Evolutionary conservation across 2,113 vertebrate genomes (phyloP), one percentile per base, ranked within the genome.

Genomic region (Clarias magur): DNA sequence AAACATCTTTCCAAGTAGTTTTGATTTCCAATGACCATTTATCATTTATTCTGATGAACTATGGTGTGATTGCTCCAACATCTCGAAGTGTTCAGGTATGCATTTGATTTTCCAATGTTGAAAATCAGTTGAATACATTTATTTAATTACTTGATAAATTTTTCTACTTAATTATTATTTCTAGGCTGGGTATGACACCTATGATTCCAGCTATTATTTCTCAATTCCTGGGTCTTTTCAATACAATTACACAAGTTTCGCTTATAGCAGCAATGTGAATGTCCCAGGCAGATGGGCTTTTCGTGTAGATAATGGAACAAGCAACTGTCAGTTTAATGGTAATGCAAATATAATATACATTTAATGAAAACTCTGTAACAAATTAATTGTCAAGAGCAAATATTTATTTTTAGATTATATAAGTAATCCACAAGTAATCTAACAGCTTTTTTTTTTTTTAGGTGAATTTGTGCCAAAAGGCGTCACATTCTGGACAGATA

Each of bases 401-500:
- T 0, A 38, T 72, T 38, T 38, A 38, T 21, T 13, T 5, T 30
- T 30, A 68, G 11, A 68, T n/a, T n/a, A n/a, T n/a, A n/a, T n/a
- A n/a, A n/a, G n/a, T n/a, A n/a, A 68, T 15, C 34, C 38, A 38
- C 2, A 72, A 19, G 38, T 21, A 21, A 72, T 21, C 15, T 38
- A 4, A 60, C 56, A 34, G n/a, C 56, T 80, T 30, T 19, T 60
- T 84, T 62, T 6, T 85, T 23, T 0, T 63, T n/a, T n/a, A 95
- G 95, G 89, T 84, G 1, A 30, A 5, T 8, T 82, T 10, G 67
- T 95, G n/a, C 91, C 91, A 38, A 5, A 57, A 0, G 89, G 91
- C 3, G 76, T 88, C 67, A 91, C 89, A 3, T 94, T 94, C 87
- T 95, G 94, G 94, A 93, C n/a, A 0, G 92, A 93, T 85, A 75